Evolutionary conservation across 2,797 vertebrate genomes (phyloP), one percentile per base, ranked within the genome.

Genomic region (Phylloscopus collybita): DNA sequence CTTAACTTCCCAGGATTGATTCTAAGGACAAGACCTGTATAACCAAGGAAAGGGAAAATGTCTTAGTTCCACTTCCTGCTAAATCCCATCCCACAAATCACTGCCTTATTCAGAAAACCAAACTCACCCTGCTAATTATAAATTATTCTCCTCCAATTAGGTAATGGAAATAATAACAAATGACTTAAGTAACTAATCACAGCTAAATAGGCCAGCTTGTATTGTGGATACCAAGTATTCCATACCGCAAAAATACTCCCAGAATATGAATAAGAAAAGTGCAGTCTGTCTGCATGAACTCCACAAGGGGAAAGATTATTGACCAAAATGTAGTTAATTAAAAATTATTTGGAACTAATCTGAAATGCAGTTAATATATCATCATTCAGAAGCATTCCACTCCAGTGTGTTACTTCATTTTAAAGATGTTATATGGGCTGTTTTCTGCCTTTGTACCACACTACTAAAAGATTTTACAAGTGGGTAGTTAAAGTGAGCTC

Each of bases 141-240:
- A 95, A 93, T 85, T 80, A 57, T 85, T 67, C 79, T 76, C 38
- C 36, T 60, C 30, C 86, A 93, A 7, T 95, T 94, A 96, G 90
- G 92, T 93, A 95, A 95, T 86, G 92, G 94, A 97, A 96, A 95
- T 57, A 93, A 94, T 79, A 89, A 91, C 92, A 93, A 89, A 90
- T 93, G 26, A 85, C 86, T 89, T 85, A 69, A 93, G 92, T 79
- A 94, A 90, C 91, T 88, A 94, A 94, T 92, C 73, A 80, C 49
- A 94, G 78, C 71, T 86, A 93, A 95, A 90, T 30, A 92, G 62
- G 6, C 3, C 53, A 50, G 78, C 42, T 80, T 91, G 60, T 89
- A 80, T 78, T 85, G 78, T 95, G 92, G 86, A 94, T 96, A 94
- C 88, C 74, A 93, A 92, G 54, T 91, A 95, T 92, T 90, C 82